Evolutionary conservation across 2,797 vertebrate genomes (phyloP).

Genomic region (Todus mexicanus): DNA sequence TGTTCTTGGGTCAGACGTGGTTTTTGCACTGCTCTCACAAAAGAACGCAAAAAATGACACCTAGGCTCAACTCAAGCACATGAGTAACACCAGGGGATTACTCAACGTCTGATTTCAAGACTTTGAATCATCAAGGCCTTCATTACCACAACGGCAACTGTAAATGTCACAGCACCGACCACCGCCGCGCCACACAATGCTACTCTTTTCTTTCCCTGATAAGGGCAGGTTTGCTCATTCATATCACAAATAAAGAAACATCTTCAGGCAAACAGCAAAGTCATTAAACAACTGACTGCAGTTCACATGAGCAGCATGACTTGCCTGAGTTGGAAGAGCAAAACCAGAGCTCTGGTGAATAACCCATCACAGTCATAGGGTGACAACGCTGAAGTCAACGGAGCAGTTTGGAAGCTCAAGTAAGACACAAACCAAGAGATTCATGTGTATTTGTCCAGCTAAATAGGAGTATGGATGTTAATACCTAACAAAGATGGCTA

Average conservation of each 20-base stretch:
- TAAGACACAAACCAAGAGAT: neutral
- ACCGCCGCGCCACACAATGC: neutral
- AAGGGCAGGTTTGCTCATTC: conserved; percentile 22
- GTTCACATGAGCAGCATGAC: neutral
- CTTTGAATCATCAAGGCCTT: conserved; percentile 34
- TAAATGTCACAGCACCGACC: conserved; percentile 14
- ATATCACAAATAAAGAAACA: conserved; percentile 23
- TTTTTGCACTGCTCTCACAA: neutral
- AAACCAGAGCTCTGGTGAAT: neutral
- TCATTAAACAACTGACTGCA: conserved; percentile 13
- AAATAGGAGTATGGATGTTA: neutral
- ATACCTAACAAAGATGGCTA: neutral
- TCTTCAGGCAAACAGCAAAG: neutral
- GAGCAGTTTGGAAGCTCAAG: neutral
- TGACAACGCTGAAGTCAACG: neutral
- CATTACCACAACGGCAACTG: neutral
- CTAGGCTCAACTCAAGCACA: neutral
- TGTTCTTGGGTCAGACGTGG: neutral
- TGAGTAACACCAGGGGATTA: conserved; percentile 46
- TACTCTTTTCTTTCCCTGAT: neutral
- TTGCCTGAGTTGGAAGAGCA: neutral
- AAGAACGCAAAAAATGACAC: conserved; percentile 18
- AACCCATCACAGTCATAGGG: neutral
- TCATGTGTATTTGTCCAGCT: neutral
- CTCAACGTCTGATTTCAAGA: conserved; percentile 42